Conservation (phyloP, 2,888 invertebrate species). For the Sepioteuthis lessoniana region DNA sequence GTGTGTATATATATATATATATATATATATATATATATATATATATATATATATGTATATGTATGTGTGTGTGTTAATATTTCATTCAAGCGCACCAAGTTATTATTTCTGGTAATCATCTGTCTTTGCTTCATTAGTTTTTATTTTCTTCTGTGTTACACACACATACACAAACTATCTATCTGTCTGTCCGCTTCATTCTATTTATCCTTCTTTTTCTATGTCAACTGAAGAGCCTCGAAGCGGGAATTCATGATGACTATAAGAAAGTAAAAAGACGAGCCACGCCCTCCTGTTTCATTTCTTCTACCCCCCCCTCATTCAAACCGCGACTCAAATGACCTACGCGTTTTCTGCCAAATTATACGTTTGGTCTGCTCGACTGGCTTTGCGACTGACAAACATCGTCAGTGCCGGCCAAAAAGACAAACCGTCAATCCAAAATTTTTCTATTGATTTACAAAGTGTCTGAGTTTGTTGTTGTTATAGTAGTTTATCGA, state of each 20-base stretch:
- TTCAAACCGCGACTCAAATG: not conserved
- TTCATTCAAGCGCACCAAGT: not conserved
- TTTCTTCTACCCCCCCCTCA: not conserved
- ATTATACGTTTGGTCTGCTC: not conserved
- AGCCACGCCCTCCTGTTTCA: not conserved
- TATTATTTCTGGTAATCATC: too few species aligned
- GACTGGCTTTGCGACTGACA: constrained; percentile 6
- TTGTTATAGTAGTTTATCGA: too few species aligned
- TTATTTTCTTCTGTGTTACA: not conserved
- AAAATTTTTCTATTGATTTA: not conserved
- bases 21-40: not conserved
- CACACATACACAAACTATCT: not conserved
- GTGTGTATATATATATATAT: not conserved
- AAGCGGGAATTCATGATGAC: not conserved
- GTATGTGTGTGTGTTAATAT: too few species aligned
- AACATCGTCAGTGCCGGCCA: not conserved
- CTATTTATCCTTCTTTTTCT: not conserved
- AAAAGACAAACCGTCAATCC: not conserved
- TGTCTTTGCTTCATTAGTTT: not conserved
- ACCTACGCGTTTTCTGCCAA: not conserved
- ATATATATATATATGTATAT: constrained; percentile 34
- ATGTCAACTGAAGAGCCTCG: not conserved
- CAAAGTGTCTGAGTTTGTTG: not conserved
- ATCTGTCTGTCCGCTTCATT: not conserved
- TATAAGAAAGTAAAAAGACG: not conserved